Percentiles rank a stretch among this genome's conserved stretches.
Conservation (phyloP, 2,797 vertebrate genomes). For the Oophaga sylvatica region DNA sequence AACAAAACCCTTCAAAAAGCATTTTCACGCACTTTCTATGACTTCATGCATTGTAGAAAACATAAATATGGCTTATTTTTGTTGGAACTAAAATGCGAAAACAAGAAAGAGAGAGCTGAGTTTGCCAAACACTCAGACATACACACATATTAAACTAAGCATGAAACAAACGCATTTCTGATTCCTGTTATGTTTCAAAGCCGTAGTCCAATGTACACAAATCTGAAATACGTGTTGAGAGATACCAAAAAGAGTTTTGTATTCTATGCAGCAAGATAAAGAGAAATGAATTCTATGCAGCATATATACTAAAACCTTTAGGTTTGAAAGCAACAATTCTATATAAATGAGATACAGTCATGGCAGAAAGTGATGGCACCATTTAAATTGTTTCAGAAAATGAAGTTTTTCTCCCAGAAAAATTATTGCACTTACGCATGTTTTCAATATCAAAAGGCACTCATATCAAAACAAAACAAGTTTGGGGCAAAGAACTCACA, state of each 20-base stretch:
- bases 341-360: not conserved
- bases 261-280: not conserved
- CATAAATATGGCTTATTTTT: constrained; percentile 49
- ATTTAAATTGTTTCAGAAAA: no score
- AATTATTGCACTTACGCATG: not conserved
- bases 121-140: constrained; percentile 44
- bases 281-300: not conserved
- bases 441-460: no score
- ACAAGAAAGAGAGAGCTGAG: constrained; percentile 2
- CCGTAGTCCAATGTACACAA: constrained; percentile 21
- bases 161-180: constrained; percentile 37
- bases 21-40: constrained; percentile 36
- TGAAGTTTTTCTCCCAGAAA: no score
- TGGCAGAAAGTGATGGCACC: no score
- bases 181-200: constrained; percentile 38
- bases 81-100: constrained; percentile 35
- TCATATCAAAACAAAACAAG: no score
- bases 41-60: constrained; percentile 51
- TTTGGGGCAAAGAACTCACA: no score
- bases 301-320: not conserved
- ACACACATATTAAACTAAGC: constrained; percentile 53
- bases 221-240: not conserved
- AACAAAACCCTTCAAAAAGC: constrained; percentile 16
- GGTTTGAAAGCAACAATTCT: not conserved
- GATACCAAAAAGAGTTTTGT: constrained; percentile 20